A percentile compares a stretch with the other conserved stretches of the same genome.
Evolutionary conservation across 2,113 vertebrate species (phyloP).

Genomic region (Calyptomena viridis): DNA sequence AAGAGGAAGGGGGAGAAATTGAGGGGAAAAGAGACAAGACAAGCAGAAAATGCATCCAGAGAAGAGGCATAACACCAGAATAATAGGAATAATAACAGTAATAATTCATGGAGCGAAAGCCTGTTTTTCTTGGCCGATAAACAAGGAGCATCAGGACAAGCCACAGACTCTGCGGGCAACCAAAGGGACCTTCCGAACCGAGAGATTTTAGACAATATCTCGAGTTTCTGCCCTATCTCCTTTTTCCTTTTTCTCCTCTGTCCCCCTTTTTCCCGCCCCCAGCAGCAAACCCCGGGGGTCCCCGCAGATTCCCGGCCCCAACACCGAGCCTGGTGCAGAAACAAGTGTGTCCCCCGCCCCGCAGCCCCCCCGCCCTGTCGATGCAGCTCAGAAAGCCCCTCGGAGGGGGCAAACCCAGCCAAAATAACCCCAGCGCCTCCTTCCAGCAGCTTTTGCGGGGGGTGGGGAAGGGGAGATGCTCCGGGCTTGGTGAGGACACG

Average conservation of each 20-base stretch:
- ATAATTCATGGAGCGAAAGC: neutral
- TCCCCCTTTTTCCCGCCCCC: accelerated
- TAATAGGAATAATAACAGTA: neutral
- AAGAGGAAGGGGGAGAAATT: neutral
- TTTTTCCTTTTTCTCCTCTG: neutral
- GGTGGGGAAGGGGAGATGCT: neutral
- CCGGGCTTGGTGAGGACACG: neutral
- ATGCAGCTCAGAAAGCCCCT: neutral
- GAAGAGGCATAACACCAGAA: neutral
- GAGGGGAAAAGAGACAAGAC: neutral
- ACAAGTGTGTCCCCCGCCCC: neutral
- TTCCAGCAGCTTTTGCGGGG: accelerated
- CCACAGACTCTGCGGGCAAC: neutral
- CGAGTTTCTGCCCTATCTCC: neutral
- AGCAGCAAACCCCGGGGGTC: neutral
- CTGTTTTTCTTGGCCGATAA: neutral
- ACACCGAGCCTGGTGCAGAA: neutral
- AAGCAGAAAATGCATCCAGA: neutral
- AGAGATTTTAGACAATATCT: accelerated
- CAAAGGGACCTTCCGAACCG: neutral
- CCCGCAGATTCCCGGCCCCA: neutral
- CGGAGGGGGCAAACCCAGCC: accelerated
- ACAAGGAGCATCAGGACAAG: neutral
- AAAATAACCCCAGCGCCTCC: accelerated
- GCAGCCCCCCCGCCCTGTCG: neutral